Base-by-base conservation (phyloP, 2,797 vertebrate species). In the Neopelma chrysocephalum region DNA sequence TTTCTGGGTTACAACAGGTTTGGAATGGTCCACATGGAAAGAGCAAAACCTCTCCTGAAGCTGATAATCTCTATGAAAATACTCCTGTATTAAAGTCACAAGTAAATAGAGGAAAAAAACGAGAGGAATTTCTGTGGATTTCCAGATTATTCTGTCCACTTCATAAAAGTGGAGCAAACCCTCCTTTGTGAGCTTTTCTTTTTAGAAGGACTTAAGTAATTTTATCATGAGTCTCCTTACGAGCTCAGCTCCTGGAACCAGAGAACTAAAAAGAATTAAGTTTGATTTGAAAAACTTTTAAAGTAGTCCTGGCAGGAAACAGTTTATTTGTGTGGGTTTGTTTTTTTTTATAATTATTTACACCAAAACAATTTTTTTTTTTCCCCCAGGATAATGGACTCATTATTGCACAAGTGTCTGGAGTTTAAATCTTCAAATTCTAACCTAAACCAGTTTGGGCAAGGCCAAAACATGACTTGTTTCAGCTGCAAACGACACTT, bases 371-470 rank as follows among this genome's bases (percentile, higher is more conserved):
- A 29, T 65, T 8, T 86, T 60, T 65, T 60, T 43, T 82, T 60
- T 12, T 23, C 17, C 10, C 38, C 15, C 71, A 68, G 83, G n/a
- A 32, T 84, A 89, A 83, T 31, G 10, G 50, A 53, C 31, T 90
- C 57, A 54, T 56, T 72, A 82, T 82, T 94, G 77, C 90, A 94
- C 51, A 84, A 90, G 80, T 66, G 38, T 54, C 93, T 78, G 87
- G 87, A 90, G 84, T 90, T 90, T 19, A 51, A 66, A 72, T 42
- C 65, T 58, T 62, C 53, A 48, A 34, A 57, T 87, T 87, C 82
- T 85, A 95, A 72, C 65, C 32, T 57, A 81, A 81, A 78, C 66
- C 72, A 65, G 77, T 81, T 90, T 60, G 65, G 77, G 87, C 15
- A 38, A 38, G 29, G 80, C 68, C 83, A 90, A 77, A 86, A 80